phyloP scores from a whole-genome alignment of 2,888 invertebrate genomes.

The Papilio demoleus region DNA sequence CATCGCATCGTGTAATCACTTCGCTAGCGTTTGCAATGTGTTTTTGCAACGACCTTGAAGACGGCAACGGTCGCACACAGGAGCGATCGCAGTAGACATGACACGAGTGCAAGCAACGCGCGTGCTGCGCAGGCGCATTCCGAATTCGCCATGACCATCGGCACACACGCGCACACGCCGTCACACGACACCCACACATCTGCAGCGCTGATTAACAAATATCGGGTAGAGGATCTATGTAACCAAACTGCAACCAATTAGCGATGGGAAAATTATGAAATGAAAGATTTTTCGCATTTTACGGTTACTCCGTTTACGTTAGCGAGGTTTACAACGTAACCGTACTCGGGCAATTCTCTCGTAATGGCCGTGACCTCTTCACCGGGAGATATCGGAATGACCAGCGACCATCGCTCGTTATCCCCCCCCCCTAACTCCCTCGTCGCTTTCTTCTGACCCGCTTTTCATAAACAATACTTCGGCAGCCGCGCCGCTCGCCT shows the following conservation, averaged over 20 bases:
- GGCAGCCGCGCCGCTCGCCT: conserved; percentile 64
- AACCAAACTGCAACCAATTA: conserved; percentile 57
- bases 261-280: conserved; percentile 48
- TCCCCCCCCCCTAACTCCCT: conserved; percentile 58
- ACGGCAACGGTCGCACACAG: conserved; percentile 67
- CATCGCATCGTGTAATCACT: conserved; percentile 7
- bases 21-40: conserved; percentile 23
- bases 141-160: conserved; percentile 65
- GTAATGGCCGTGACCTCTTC: conserved; percentile 79
- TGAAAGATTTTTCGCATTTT: conserved; percentile 71
- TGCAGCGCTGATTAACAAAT: conserved; percentile 28
- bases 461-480: conserved; percentile 82
- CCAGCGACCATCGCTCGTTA: conserved; percentile 57
- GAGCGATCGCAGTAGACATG: conserved; percentile 59
- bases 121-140: conserved; percentile 74
- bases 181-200: conserved; percentile 9
- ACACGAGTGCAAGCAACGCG: conserved; percentile 53
- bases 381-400: conserved; percentile 76
- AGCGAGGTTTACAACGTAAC: conserved; percentile 48
- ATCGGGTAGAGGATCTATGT: conserved; percentile 36
- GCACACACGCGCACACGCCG: conserved; percentile 45
- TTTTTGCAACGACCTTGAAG: conserved; percentile 62
- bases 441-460: conserved; percentile 81
- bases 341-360: conserved; percentile 61
- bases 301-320: conserved; percentile 66